These are phyloP conservation scores for Neosilurus hyrtlii DNA, from an alignment of 2,797 vertebrate genomes.

Conservation along the genomic window DNA sequence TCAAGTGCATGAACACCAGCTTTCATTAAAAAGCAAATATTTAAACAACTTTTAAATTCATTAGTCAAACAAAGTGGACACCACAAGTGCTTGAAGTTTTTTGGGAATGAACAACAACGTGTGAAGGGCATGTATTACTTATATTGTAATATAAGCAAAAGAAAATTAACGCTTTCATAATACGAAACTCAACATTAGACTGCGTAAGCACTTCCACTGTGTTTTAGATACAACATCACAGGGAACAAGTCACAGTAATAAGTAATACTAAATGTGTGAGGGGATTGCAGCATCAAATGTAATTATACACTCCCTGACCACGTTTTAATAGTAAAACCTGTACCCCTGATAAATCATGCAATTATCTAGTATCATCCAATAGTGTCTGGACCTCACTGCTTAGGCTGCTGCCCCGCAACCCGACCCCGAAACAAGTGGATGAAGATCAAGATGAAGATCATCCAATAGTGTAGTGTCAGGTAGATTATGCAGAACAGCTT, in stretches of 20 bases:
- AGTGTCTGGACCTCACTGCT: too few relatives aligned
- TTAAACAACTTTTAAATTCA: constrained; percentile 3
- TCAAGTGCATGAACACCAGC: background rate
- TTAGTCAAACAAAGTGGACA: background rate
- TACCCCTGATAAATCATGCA: background rate
- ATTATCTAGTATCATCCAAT: background rate
- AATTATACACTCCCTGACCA: background rate
- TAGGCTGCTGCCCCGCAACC: too few relatives aligned
- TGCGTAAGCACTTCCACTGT: background rate
- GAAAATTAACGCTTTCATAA: background rate
- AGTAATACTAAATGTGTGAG: background rate
- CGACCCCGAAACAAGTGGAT: too few relatives aligned
- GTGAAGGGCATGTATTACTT: background rate
- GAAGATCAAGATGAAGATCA: too few relatives aligned
- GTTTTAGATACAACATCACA: background rate
- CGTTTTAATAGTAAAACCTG: background rate
- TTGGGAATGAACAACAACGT: background rate
- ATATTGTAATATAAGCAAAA: background rate
- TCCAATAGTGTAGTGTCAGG: too few relatives aligned
- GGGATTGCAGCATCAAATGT: background rate
- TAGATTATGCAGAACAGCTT: background rate
- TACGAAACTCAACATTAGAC: background rate
- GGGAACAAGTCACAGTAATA: background rate
- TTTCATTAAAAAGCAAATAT: constrained; percentile 15
- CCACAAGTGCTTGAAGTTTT: background rate